A percentile compares a stretch with the other conserved stretches of the same genome.
Evolutionary conservation across 23 tunicate species (phyloP).

Genomic region (Corella eumyota): DNA sequence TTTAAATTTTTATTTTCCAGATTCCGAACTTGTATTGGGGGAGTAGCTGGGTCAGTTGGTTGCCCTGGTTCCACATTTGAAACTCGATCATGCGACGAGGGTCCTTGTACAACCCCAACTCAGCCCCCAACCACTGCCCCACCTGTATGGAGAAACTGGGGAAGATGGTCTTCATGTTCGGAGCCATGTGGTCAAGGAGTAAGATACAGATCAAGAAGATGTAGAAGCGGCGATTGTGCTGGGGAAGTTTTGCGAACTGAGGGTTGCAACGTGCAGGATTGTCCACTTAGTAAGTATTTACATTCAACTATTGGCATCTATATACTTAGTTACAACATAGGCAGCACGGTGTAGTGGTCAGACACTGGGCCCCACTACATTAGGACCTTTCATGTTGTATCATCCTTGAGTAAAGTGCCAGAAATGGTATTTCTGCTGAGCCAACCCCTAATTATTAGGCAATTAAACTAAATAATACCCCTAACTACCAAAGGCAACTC

Average conservation of each 20-base stretch:
- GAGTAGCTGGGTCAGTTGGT: slow-evolving; percentile 14
- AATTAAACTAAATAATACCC: no score
- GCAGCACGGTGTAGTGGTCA: no score
- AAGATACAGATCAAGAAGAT: neutral
- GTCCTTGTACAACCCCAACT: neutral
- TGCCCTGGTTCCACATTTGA: slow-evolving; percentile 34
- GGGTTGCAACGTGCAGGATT: slow-evolving; percentile 4
- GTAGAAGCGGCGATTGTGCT: slow-evolving; percentile 9
- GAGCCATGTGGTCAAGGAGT: slow-evolving; percentile 11
- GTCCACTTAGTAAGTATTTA: no score
- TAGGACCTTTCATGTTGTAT: no score
- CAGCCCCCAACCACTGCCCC: neutral
- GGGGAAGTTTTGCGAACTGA: neutral
- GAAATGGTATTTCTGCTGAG: no score
- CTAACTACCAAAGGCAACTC: no score
- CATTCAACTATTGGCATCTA: no score
- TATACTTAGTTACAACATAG: no score
- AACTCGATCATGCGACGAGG: slow-evolving; percentile 3
- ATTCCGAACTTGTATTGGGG: slow-evolving; percentile 14
- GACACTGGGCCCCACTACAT: no score
- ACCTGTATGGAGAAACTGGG: slow-evolving; percentile 1
- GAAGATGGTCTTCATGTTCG: slow-evolving; percentile 6
- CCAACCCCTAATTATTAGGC: no score
- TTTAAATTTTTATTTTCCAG: neutral
- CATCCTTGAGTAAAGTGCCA: no score